Evolutionary conservation across 2,888 invertebrate genomes (phyloP), one percentile per base, ranked within the genome.

Genomic region (Cenopis cana): DNA sequence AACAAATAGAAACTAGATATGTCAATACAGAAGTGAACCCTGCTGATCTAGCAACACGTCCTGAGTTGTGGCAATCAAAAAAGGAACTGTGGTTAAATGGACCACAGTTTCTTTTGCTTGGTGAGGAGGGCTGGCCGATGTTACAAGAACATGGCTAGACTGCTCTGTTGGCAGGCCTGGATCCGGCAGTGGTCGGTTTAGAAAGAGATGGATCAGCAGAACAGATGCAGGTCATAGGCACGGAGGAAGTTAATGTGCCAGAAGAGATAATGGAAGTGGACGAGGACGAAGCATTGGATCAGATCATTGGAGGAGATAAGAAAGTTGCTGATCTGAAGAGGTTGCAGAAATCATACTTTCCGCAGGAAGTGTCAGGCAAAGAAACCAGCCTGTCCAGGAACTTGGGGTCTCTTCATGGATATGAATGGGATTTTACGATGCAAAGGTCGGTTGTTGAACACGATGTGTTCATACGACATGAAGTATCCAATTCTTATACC

Each of bases 51-150:
- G 52, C n/a, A 60, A 74, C 72, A 5, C 57, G 72, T 18, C 69
- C 72, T 11, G 62, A 72, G 20, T 24, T 52, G 3, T 66, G 66
- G 61, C 14, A 69, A 2, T 0, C 56, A 24, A 68, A 68, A 17
- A 70, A 17, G 54, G 59, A 11, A n/a, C 14, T 67, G n/a, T 74
- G 74, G 74, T 64, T 60, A n/a, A 57, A 64, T 2, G 74, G 72
- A 12, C 72, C 74, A 4, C 20, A 41, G 1, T 74, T 74, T 56
- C 60, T 73, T 11, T 49, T n/a, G n/a, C 24, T n/a, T 10, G 12
- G 33, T 29, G 50, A 62, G 36, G 50, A 62, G 18, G 10, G n/a
- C 17, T 62, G 62, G 62, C 62, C 62, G 10, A 60, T 14, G 1
- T 24, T 24, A 14, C 59, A 20, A 46, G 59, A 20, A 12, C 20